Evolutionary conservation across 2,797 vertebrate genomes (phyloP).

Genomic region (Clamator glandarius): DNA sequence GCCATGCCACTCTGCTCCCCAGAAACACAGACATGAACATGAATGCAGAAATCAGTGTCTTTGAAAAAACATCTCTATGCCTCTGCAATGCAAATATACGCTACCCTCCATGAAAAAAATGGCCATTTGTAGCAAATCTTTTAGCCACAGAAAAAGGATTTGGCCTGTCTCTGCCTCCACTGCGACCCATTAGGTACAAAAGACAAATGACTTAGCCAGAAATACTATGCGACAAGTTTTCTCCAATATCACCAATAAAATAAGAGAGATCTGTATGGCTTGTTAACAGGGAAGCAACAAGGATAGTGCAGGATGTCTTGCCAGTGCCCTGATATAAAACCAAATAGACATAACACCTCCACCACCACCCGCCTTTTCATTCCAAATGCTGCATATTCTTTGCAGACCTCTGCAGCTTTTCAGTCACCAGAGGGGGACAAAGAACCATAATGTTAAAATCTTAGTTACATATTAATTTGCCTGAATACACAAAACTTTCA

Average conservation of each 20-base stretch:
- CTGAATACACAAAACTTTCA: background rate
- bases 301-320: background rate
- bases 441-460: background rate
- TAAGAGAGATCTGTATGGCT: background rate
- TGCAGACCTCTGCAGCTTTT: background rate
- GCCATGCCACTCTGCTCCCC: fast-evolving
- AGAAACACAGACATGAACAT: background rate
- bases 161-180: background rate
- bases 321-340: background rate
- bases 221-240: background rate
- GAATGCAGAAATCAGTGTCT: background rate
- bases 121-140: background rate
- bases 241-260: background rate
- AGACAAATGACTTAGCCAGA: background rate
- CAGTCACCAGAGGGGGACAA: slow-evolving; percentile 62
- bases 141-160: background rate
- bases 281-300: background rate
- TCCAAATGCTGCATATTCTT: background rate
- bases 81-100: background rate
- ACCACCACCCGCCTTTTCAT: background rate
- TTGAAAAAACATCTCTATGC: background rate
- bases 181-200: background rate
- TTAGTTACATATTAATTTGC: background rate
- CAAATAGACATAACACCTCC: background rate
- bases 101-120: background rate